Conservation (phyloP, 2,113 vertebrate species). For the Tautogolabrus adspersus region DNA sequence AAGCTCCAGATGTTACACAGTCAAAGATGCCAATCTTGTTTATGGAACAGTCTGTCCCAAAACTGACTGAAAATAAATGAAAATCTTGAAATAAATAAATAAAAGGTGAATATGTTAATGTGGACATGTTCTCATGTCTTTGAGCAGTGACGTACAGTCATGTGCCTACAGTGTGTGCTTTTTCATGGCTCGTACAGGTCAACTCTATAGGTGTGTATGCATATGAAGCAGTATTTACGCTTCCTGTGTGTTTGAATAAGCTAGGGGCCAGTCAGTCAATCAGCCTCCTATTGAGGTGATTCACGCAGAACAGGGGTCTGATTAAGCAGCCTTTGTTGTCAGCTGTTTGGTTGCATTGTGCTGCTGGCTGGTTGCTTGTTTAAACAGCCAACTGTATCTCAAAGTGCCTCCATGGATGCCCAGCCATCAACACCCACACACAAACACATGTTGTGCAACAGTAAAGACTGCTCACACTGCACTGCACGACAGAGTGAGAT, state of each 20-base stretch:
- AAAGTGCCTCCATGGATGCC: constrained; percentile 6
- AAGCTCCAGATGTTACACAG: too few species aligned
- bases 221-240: constrained; percentile 26
- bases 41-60: too few species aligned
- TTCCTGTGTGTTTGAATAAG: constrained; percentile 32
- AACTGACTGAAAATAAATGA: constrained; percentile 6
- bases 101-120: neutral
- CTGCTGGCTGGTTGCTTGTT: constrained; percentile 61
- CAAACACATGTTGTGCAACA: constrained; percentile 40
- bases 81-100: neutral
- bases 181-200: neutral
- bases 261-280: constrained; percentile 56
- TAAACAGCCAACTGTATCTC: constrained; percentile 57
- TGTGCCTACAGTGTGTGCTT: constrained; percentile 4
- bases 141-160: neutral
- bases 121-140: too few species aligned
- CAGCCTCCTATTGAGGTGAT: constrained; percentile 56
- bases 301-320: constrained; percentile 16
- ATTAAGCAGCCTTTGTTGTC: constrained; percentile 62
- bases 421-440: constrained; percentile 32
- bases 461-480: constrained; percentile 22
- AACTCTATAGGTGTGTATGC: neutral
- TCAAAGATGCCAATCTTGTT: too few species aligned
- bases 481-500: constrained; percentile 1
- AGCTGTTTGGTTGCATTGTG: constrained; percentile 60